Percentiles rank a stretch among this genome's conserved stretches.
Conservation (phyloP, 2,888 invertebrate species). For the Odontothrips loti region DNA sequence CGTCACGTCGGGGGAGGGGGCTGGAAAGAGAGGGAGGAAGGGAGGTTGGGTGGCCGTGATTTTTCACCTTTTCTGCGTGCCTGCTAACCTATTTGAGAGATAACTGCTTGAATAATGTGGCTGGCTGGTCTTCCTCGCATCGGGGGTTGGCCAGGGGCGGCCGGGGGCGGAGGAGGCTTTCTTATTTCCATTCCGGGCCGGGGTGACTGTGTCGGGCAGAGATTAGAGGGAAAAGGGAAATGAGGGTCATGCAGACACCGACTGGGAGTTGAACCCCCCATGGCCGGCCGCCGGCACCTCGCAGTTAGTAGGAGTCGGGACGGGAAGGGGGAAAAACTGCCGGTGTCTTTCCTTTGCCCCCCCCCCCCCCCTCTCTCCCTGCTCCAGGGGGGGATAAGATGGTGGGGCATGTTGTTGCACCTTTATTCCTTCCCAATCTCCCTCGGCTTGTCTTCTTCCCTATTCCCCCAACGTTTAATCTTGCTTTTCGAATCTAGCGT, state of each 20-base stretch:
- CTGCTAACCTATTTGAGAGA: slow-evolving; percentile 23
- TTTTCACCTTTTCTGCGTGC: slow-evolving; percentile 23
- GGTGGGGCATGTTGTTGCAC: too few species aligned
- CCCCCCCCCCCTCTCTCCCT: slow-evolving; percentile 37
- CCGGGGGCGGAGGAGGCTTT: neutral
- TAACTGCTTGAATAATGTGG: slow-evolving; percentile 14
- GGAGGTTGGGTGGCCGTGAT: neutral
- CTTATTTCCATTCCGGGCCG: slow-evolving; percentile 8
- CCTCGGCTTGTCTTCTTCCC: too few species aligned
- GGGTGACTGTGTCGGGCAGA: neutral
- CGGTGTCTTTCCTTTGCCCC: slow-evolving; percentile 30
- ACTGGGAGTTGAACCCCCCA: slow-evolving; percentile 36
- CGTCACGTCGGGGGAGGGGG: neutral
- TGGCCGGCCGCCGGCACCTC: slow-evolving; percentile 33
- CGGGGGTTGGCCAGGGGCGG: neutral
- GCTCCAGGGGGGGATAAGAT: neutral
- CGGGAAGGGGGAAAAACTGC: slow-evolving; percentile 36
- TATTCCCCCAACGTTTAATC: too few species aligned
- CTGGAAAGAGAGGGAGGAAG: neutral
- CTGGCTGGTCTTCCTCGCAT: neutral
- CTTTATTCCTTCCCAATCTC: too few species aligned
- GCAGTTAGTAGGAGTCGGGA: slow-evolving; percentile 35
- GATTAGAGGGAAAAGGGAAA: neutral
- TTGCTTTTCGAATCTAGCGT: too few species aligned
- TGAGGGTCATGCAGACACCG: slow-evolving; percentile 52